Percentiles rank a stretch among this genome's conserved stretches.
phyloP scores from a whole-genome alignment of 2,888 invertebrate species.

The Ptychoptera contaminata region DNA sequence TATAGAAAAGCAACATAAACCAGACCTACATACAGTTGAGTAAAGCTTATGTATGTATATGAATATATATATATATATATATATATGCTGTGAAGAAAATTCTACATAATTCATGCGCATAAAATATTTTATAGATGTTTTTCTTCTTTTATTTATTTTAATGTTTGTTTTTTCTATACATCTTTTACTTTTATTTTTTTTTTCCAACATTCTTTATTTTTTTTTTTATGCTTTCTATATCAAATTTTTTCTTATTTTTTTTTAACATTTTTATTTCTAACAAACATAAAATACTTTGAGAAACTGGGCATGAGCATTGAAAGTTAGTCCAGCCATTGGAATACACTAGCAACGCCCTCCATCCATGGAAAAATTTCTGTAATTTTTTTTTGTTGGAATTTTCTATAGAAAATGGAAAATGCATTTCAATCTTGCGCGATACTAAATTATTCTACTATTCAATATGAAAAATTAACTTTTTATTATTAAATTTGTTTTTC shows the following conservation, averaged over 20 bases:
- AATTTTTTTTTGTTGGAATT: not conserved
- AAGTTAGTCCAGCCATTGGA: conserved; percentile 18
- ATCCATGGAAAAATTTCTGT: conserved; percentile 11
- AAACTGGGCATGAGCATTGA: conserved; percentile 18
- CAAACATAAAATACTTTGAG: conserved; percentile 5
- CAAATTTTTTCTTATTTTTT: conserved; percentile 1
- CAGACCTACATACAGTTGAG: too few relatives aligned
- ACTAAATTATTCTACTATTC: too few relatives aligned
- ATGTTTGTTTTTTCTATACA: conserved; percentile 1
- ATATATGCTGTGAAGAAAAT: conserved; percentile 3
- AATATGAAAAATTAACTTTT: too few relatives aligned
- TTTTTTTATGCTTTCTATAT: conserved; percentile 5
- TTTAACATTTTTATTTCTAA: conserved; percentile 4
- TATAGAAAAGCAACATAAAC: too few relatives aligned
- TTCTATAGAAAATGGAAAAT: not conserved
- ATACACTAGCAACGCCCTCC: conserved; percentile 19
- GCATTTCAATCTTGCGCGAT: too few relatives aligned
- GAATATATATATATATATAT: too few relatives aligned
- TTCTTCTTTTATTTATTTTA: not conserved
- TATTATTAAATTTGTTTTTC: too few relatives aligned
- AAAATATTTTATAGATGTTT: conserved; percentile 7
- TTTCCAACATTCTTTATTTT: not conserved
- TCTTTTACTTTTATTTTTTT: not conserved
- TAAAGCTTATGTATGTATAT: too few relatives aligned
- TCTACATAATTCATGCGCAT: conserved; percentile 12